These are phyloP conservation scores for Sisyra nigra DNA, from an alignment of 2,888 invertebrate genomes.

Conservation along the genomic window DNA sequence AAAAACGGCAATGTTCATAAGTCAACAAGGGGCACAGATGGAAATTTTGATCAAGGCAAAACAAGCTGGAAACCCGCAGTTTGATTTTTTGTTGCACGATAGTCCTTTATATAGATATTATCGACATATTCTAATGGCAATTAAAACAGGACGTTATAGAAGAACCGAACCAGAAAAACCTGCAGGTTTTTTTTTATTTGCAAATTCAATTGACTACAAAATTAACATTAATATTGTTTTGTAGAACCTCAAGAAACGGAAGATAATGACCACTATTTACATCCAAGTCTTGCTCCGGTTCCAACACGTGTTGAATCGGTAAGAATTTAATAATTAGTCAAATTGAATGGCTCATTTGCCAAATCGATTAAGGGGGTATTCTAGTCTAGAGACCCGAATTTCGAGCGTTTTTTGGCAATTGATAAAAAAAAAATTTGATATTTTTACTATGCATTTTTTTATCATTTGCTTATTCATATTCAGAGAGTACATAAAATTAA, in stretches of 20 bases:
- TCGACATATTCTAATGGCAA: constrained; percentile 52
- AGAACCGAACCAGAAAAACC: constrained; percentile 21
- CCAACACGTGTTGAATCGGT: constrained; percentile 45
- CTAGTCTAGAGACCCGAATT: no score
- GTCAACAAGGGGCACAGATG: constrained; percentile 90
- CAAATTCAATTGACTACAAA: neutral
- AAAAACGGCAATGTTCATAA: constrained; percentile 81
- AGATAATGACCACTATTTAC: constrained; percentile 55
- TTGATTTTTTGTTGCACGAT: constrained; percentile 81
- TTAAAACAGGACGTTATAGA: constrained; percentile 47
- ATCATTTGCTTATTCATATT: no score
- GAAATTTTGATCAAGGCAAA: constrained; percentile 97
- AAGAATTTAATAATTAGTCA: constrained; percentile 26
- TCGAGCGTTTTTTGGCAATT: no score
- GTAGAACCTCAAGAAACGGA: constrained; percentile 32
- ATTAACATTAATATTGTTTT: constrained; percentile 1
- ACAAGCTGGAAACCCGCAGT: constrained; percentile 84
- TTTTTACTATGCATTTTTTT: no score
- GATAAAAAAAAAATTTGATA: no score
- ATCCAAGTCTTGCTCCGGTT: constrained; percentile 56
- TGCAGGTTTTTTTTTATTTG: neutral
- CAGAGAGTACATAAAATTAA: no score
- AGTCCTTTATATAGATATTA: constrained; percentile 79
- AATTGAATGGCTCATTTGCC: no score
- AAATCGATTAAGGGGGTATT: no score